Conservation (phyloP, 2,888 invertebrate genomes). For the Neocrepidodera transversa region DNA sequence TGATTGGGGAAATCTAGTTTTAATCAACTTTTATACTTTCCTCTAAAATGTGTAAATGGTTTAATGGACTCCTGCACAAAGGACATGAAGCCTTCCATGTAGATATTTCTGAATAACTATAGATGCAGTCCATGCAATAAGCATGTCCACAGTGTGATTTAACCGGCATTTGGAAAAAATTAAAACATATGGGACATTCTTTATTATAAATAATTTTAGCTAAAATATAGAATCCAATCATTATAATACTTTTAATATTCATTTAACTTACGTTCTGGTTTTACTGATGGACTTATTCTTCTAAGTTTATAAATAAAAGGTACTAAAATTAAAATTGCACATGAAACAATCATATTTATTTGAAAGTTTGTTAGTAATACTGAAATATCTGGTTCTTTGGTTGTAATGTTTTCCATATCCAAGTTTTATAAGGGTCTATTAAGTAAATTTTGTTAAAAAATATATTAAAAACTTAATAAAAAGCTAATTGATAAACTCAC, state of each 20-base stretch:
- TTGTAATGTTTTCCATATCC: not conserved
- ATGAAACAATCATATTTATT: slow-evolving; percentile 1
- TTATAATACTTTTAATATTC: not conserved
- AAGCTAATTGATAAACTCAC: not conserved
- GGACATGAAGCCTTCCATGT: slow-evolving; percentile 41
- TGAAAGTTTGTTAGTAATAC: slow-evolving; percentile 5
- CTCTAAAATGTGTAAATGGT: slow-evolving; percentile 33
- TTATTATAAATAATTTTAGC: slow-evolving; percentile 41
- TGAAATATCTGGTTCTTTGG: not conserved
- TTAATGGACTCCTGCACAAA: slow-evolving; percentile 38
- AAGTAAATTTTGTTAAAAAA: no score
- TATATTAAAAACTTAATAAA: not conserved
- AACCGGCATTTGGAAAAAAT: slow-evolving; percentile 38
- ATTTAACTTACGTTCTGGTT: not conserved
- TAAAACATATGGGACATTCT: slow-evolving; percentile 50
- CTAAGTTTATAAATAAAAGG: not conserved
- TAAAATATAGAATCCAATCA: not conserved
- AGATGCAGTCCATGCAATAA: slow-evolving; percentile 46
- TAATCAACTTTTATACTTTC: no score
- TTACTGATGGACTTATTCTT: not conserved
- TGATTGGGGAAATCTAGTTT: no score
- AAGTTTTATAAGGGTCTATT: not conserved
- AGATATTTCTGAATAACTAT: slow-evolving; percentile 36
- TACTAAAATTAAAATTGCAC: slow-evolving; percentile 6
- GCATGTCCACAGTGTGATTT: slow-evolving; percentile 47